phyloP scores from a whole-genome alignment of 1,140 invertebrate species.

The Lethocerus indicus region DNA sequence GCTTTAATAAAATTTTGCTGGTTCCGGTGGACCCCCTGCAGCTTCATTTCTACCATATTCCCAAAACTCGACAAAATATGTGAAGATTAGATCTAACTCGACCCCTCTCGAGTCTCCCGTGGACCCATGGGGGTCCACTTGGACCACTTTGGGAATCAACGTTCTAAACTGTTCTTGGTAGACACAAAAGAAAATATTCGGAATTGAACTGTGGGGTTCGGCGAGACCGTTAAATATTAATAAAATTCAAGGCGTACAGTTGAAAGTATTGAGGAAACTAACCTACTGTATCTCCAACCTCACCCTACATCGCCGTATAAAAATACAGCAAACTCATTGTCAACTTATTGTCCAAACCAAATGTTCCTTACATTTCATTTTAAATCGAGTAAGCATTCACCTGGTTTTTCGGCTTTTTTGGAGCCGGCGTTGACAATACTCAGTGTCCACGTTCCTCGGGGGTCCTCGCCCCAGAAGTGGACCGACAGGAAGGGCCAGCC shows the following conservation, averaged over 20 bases:
- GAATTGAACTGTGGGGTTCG: no score
- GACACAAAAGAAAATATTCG: no score
- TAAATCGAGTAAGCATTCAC: not conserved
- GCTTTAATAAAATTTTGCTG: no score
- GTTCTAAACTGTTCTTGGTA: no score
- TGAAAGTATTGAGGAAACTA: not conserved
- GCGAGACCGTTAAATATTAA: no score
- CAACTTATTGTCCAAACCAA: not conserved
- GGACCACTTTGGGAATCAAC: no score
- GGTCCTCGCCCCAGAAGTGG: conserved; percentile 92
- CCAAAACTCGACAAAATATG: no score
- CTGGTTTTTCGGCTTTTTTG: conserved; percentile 4
- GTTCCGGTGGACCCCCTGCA: no score
- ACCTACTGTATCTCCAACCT: not conserved
- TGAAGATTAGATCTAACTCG: no score
- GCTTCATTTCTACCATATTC: no score
- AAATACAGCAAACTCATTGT: not conserved
- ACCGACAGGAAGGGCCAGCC: conserved; percentile 96
- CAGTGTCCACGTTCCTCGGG: conserved; percentile 79
- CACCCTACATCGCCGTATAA: not conserved
- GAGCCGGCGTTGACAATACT: conserved; percentile 77
- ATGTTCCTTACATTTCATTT: not conserved
- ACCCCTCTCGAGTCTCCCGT: no score
- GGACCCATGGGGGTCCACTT: no score
- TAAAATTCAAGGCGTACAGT: not conserved